Evolutionary conservation across 1,140 invertebrate genomes (phyloP).

Genomic region (Heliconius hermathena): DNA sequence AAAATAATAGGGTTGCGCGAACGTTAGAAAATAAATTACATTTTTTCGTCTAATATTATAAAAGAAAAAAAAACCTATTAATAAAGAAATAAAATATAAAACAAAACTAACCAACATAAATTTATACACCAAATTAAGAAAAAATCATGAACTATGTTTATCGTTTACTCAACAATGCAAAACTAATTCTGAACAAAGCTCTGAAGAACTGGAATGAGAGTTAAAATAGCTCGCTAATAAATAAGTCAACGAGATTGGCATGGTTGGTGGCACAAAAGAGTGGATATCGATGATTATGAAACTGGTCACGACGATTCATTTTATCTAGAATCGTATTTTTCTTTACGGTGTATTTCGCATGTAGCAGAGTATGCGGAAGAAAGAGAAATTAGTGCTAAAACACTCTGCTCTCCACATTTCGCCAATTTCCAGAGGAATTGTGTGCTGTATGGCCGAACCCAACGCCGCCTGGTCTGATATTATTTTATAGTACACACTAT

Average conservation of each 20-base stretch:
- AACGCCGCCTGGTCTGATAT: too few relatives aligned
- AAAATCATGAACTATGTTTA: not conserved
- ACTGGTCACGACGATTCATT: not conserved
- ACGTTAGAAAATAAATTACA: too few relatives aligned
- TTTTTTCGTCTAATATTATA: too few relatives aligned
- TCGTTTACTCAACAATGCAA: not conserved
- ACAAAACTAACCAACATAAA: not conserved
- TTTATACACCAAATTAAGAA: not conserved
- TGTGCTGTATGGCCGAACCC: too few relatives aligned
- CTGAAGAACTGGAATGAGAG: slow-evolving; percentile 3
- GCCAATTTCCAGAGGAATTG: too few relatives aligned
- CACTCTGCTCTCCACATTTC: too few relatives aligned
- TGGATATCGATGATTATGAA: slow-evolving; percentile 1
- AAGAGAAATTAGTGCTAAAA: too few relatives aligned
- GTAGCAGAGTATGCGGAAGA: too few relatives aligned
- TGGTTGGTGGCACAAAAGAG: not conserved
- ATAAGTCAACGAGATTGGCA: not conserved
- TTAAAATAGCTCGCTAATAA: not conserved
- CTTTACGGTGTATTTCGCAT: too few relatives aligned
- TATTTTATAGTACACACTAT: too few relatives aligned
- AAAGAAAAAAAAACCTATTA: not conserved
- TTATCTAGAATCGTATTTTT: not conserved
- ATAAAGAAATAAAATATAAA: too few relatives aligned
- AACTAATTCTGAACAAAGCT: not conserved
- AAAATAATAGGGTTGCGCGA: too few relatives aligned